Evolutionary conservation across 1,140 invertebrate genomes (phyloP), one percentile per base, ranked within the genome.

Genomic region (Eurosta solidaginis): DNA sequence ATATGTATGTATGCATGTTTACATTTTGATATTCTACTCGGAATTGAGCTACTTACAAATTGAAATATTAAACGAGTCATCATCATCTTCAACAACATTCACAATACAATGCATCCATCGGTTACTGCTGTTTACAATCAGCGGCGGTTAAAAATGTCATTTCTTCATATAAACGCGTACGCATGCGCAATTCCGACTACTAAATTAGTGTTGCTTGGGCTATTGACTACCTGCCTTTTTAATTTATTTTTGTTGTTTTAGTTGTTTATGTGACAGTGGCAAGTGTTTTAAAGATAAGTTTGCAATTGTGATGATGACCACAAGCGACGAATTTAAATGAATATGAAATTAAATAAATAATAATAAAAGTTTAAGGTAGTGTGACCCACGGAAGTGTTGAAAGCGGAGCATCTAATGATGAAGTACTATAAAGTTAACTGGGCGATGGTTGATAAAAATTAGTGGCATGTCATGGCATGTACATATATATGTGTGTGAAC

Each of bases 291-390:
- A n/a, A 49, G 73, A 45, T 47, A 75, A 45, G 54, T 63, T 3
- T 63, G 54, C 25, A 17, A 47, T 47, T 12, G 54, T 5, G 27
- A n/a, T 68, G 29, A n/a, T 59, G 44, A 74, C 73, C 42, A 75
- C 42, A 75, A 49, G 45, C 42, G 45, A 47, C 42, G 42, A 42
- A 75, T 75, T 75, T 75, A 75, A 75, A 75, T 47, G 73, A 45
- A 75, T 45, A 47, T 25, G 27, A 47, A 75, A 47, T 17, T 44
- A 74, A 44, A 45, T 27, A 73, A 74, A 47, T 45, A 47, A 47
- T 4, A 47, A 47, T 12, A 3, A 17, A n/a, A 47, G 45, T 47
- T 3, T 17, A 47, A 47, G 7, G 14, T 17, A 47, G 7, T 12
- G 14, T 47, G 1, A 1, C 4, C 7, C 3, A 12, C n/a, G 7